Evolutionary conservation across 2,113 vertebrate genomes (phyloP).

Genomic region (Silurus glanis): DNA sequence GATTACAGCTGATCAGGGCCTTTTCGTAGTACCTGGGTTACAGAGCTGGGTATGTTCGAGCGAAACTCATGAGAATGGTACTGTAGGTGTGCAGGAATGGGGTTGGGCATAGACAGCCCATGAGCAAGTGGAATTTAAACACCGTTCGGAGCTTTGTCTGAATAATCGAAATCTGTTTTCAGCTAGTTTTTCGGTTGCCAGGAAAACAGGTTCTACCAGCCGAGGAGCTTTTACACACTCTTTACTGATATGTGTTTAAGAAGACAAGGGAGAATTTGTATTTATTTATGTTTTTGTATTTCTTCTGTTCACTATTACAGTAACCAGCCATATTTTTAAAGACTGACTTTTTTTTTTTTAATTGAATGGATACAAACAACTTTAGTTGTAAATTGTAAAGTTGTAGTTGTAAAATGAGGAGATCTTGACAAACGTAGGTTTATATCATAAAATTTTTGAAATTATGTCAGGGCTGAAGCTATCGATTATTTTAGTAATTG

Average conservation of each 20-base stretch:
- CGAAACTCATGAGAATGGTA: background rate
- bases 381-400: no score
- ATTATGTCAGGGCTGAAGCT: no score
- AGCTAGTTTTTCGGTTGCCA: conserved; percentile 16
- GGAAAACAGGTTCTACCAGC: conserved; percentile 8
- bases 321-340: background rate
- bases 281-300: background rate
- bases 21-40: background rate
- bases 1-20: background rate
- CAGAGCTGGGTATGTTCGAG: background rate
- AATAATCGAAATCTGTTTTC: background rate
- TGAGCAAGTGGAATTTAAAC: conserved; percentile 12
- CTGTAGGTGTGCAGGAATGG: background rate
- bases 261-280: background rate
- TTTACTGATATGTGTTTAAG: background rate
- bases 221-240: background rate
- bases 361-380: background rate
- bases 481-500: no score
- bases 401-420: no score
- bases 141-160: background rate
- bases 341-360: background rate
- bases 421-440: no score
- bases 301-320: background rate
- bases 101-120: background rate
- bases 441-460: no score